Percentiles rank a stretch among this genome's conserved stretches.
These are phyloP conservation scores for Fregetta grallaria DNA, from an alignment of 2,113 vertebrate genomes.

Conservation along the genomic window DNA sequence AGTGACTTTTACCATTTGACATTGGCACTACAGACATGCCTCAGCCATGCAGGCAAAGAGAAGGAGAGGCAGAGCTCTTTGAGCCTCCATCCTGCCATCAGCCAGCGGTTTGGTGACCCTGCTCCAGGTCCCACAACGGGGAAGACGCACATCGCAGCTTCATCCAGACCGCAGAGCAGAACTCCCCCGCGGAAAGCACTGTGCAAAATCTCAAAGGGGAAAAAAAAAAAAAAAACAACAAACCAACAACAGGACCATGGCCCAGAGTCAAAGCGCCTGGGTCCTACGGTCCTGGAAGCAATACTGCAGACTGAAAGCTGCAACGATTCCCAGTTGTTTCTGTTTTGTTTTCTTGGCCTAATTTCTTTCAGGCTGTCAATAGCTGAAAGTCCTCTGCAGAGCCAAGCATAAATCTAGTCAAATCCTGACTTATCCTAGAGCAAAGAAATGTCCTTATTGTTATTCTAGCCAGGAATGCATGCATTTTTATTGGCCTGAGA, in stretches of 20 bases:
- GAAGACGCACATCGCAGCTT: background rate
- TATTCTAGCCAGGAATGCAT: background rate
- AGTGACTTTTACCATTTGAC: background rate
- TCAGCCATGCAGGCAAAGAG: background rate
- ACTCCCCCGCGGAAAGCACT: background rate
- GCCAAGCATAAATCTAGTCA: slow-evolving; percentile 11
- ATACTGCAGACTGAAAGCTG: background rate
- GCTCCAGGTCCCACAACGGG: accelerated
- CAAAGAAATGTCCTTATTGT: background rate
- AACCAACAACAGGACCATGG: background rate
- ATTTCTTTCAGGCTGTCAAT: slow-evolving; percentile 26
- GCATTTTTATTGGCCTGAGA: background rate
- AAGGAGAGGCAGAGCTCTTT: background rate
- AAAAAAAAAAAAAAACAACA: background rate
- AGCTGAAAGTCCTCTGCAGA: background rate
- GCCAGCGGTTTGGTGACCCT: background rate
- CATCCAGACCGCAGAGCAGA: background rate
- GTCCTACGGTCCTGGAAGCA: background rate
- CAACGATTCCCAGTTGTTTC: background rate
- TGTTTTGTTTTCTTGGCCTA: slow-evolving; percentile 4
- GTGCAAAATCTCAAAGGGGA: background rate
- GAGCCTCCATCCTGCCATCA: background rate
- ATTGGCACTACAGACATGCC: accelerated
- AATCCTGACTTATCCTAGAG: background rate
- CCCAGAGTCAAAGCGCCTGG: background rate